Base-by-base conservation (phyloP, 2,888 invertebrate species). In the Acrobasis suavella region DNA sequence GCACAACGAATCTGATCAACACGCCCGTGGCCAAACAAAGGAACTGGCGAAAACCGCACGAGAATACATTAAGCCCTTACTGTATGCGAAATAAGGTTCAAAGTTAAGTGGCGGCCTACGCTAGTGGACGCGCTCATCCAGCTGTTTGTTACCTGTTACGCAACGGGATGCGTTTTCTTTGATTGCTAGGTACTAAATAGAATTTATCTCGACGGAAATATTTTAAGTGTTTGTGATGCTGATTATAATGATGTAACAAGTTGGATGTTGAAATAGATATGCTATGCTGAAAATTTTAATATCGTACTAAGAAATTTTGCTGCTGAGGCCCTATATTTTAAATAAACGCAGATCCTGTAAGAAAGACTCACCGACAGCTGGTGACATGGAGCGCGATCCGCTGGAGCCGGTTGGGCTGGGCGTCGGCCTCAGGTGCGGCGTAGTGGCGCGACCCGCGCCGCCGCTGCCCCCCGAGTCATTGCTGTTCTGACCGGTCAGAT, bases 311-410 rank as follows among this genome's bases (percentile, higher is more conserved):
- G 32, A 32, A 32, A 7, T 5, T 32, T 7, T 7, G 32, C 32
- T 7, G 32, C 2, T 32, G 32, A 7, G 32, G 32, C 7, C 32
- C 32, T 32, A 7, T n/a, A 32, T 32, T 32, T 32, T 32, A 7
- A 32, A 32, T 32, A 32, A 32, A 32, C 8, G 7, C 32, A 14
- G 46, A 46, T 46, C n/a, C n/a, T 46, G 12, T 46, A n/a, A 12
- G 46, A 10, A 14, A 42, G 42, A 14, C 97, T 94, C 86, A 97
- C 97, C 97, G 92, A 98, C 97, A 93, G 98, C 98, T 83, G 98
- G 98, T 91, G 98, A 98, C 97, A 98, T 98, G 92, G 98, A 98
- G 93, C 98, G 96, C 80, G 98, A 98, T 87, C 97, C 97, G 82
- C 96, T 96, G 80, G 97, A 97, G 89, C 97, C 97, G 83, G 97